Evolutionary conservation across 2,113 vertebrate species (phyloP), one percentile per base, ranked within the genome.

Genomic region (Laterallus jamaicensis): DNA sequence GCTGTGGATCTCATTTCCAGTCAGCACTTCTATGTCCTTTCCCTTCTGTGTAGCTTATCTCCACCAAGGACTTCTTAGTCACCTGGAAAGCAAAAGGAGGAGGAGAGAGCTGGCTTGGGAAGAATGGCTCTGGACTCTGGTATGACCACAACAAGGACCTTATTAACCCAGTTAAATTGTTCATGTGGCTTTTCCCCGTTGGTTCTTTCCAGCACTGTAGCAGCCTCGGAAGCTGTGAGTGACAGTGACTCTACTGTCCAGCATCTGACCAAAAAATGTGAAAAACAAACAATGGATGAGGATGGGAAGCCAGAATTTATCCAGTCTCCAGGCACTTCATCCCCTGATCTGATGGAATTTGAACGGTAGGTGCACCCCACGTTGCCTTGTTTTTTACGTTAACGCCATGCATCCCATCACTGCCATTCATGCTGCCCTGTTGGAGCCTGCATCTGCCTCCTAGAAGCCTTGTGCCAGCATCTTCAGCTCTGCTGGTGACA

Each of bases 321-420:
- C 4, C 81, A 89, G 37, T 86, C 88, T 55, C 42, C 95, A 8
- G 15, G 39, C 29, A 80, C 81, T 76, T 90, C 95, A 39, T 92
- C 97, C 15, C 81, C 95, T 6, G 97, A 98, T 92, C 96, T 99
- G 78, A 69, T 98, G 91, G 98, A 98, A 88, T 99, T 98, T 97
- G 98, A 99, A 87, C 96, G 97, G 98, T 99, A 97, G 55, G 96
- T 78, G 71, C 29, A 26, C 12, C 21, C 17, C n/a, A 39, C 0
- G 0, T 52, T 67, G 60, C 56, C 49, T 71, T 82, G 29, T 56
- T 2, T 14, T 60, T 77, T 64, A 16, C 52, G 11, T 75, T 84
- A 40, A 44, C 32, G 35, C 55, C 3, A 2, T 68, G 44, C 44
- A 76, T 63, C 21, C 11, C 22, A 28, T 44, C 9, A 2, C 40